Base-by-base conservation (phyloP, 2,797 vertebrate species). In the Bradypodion pumilum region DNA sequence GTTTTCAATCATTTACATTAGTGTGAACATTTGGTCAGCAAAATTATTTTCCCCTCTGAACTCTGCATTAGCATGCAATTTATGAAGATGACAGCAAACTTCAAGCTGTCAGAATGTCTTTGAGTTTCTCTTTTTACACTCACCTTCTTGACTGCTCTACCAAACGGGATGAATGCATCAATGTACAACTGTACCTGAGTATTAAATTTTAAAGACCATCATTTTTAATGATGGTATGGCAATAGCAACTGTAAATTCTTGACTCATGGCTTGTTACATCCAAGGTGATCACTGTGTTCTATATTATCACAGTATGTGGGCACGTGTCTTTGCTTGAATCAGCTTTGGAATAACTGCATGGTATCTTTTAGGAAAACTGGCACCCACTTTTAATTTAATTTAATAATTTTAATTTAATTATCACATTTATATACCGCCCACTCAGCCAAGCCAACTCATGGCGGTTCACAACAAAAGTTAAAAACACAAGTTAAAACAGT, bases 1-100 rank as follows among this genome's bases (percentile, higher is more conserved):
- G 92, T 91, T 94, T 93, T 94, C 92, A 94, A 91, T 93, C 91
- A 93, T 92, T 89, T 83, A 85, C 87, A 92, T 93, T 93, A 92
- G 82, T 81, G 86, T 73, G 88, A 91, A 84, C 85, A 86, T 88
- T 92, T 87, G 89, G 88, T 83, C 21, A 82, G 62, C 92, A 88
- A 89, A 63, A 85, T 42, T 80, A 88, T 44, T 76, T 89, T 84
- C 90, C 90, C 86, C 90, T 79, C 8, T 85, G 91, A 94, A 91
- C 87, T 83, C 84, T 91, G 89, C 0, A 86, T 85, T 89, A 87
- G 88, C 25, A 70, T 85, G 76, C 85, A 90, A 92, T 92, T 94
- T 87, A 89, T 1, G 76, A 91, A 85, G 85, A 72, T 69, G 74
- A 81, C 89, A 88, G 85, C 91, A 90, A 87, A 89, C 63, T 40